Conservation (phyloP, 2,797 vertebrate genomes). For the Phalloptychus januarius region DNA sequence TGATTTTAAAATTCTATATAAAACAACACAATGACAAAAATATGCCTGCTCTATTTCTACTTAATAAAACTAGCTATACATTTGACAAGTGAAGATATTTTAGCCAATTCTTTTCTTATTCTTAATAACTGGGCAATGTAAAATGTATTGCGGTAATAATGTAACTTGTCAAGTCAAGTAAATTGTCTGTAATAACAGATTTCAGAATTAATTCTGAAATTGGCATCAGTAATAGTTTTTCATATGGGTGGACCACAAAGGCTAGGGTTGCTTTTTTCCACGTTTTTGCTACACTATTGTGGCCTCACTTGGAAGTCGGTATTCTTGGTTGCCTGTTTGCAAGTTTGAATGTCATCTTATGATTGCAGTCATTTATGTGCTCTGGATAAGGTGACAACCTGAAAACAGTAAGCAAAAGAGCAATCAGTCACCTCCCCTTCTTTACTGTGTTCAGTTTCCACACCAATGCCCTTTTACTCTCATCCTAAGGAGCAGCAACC, state of each 20-base stretch:
- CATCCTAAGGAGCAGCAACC: constrained; percentile 54
- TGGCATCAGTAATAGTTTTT: no score
- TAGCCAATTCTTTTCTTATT: neutral
- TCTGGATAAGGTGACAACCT: constrained; percentile 33
- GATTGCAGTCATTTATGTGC: constrained; percentile 54
- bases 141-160: neutral
- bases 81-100: neutral
- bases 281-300: neutral
- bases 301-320: neutral
- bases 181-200: neutral
- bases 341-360: constrained; percentile 17
- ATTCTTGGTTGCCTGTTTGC: neutral
- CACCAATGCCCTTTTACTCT: constrained; percentile 56
- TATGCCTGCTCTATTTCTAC: neutral
- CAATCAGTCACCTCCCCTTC: constrained; percentile 57
- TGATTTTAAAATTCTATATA: neutral
- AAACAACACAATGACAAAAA: neutral
- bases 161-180: neutral
- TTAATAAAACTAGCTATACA: neutral
- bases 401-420: constrained; percentile 50
- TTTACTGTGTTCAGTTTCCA: constrained; percentile 44
- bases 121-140: neutral
- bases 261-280: neutral
- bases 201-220: neutral
- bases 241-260: no score